Percentiles rank a stretch among this genome's conserved stretches.
Conservation (phyloP, 2,113 vertebrate genomes). For the Brienomyrus longianalis region DNA sequence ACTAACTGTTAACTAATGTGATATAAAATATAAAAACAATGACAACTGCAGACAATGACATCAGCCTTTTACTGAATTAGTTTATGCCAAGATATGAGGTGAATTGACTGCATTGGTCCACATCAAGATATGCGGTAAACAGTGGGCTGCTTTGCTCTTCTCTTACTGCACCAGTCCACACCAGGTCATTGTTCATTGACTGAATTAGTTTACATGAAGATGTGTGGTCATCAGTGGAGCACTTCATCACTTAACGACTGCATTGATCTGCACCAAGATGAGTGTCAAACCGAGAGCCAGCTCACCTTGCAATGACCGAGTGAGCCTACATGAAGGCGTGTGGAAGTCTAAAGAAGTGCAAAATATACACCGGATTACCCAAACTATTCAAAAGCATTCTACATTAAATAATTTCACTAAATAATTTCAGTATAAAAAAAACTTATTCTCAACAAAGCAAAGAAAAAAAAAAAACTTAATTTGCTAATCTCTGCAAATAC, state of each 20-base stretch:
- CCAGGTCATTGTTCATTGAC: background rate
- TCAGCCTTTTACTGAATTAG: background rate
- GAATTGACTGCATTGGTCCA: background rate
- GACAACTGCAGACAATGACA: background rate
- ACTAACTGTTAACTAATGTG: background rate
- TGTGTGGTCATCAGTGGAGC: background rate
- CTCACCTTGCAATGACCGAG: background rate
- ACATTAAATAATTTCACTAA: background rate
- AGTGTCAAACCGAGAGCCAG: background rate
- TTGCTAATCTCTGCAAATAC: background rate
- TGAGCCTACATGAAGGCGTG: background rate
- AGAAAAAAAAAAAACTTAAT: background rate
- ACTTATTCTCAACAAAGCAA: background rate
- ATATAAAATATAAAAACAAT: background rate
- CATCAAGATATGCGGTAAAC: background rate
- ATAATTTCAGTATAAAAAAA: background rate
- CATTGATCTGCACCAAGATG: background rate
- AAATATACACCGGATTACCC: background rate
- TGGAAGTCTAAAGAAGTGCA: background rate
- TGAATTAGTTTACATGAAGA: background rate
- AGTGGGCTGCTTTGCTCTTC: background rate
- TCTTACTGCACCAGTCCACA: background rate
- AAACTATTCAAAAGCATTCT: background rate
- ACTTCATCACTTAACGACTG: background rate
- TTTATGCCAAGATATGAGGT: background rate